phyloP scores from a whole-genome alignment of 2,797 vertebrate species.

The Liparis tanakae region DNA sequence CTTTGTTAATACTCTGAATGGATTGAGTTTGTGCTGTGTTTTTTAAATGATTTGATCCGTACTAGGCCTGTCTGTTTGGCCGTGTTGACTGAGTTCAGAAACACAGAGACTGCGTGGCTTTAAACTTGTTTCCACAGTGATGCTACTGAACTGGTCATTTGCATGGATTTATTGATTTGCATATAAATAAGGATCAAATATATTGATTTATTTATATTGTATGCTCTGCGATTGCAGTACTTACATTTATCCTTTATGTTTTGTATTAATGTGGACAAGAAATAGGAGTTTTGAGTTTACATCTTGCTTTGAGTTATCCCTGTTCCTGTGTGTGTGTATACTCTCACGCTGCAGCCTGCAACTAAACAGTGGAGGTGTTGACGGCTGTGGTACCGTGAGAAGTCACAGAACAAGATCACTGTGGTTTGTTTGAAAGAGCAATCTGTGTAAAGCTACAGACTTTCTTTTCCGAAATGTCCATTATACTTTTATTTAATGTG shows the following conservation, averaged over 20 bases:
- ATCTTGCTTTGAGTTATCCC: slow-evolving; percentile 20
- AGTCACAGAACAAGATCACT: slow-evolving; percentile 22
- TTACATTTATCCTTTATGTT: neutral
- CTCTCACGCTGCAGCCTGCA: slow-evolving; percentile 14
- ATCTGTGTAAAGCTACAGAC: neutral
- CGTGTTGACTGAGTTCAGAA: slow-evolving; percentile 11
- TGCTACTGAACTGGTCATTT: slow-evolving; percentile 18
- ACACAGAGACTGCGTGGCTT: slow-evolving; percentile 7
- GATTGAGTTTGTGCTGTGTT: slow-evolving; percentile 16
- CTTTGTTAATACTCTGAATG: no score
- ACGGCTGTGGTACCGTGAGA: slow-evolving; percentile 21
- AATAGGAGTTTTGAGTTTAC: slow-evolving; percentile 8
- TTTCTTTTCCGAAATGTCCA: neutral
- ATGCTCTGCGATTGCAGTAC: neutral
- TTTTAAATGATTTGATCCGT: neutral
- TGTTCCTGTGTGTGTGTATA: neutral
- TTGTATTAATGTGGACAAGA: neutral
- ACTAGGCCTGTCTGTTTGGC: slow-evolving; percentile 1
- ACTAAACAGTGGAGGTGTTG: slow-evolving; percentile 25
- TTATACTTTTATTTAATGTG: neutral
- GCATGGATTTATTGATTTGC: neutral
- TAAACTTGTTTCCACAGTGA: slow-evolving; percentile 19
- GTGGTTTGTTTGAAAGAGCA: slow-evolving; percentile 5
- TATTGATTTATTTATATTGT: slow-evolving; percentile 6
- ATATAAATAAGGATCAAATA: slow-evolving; percentile 15